A percentile compares a stretch with the other conserved stretches of the same genome.
Conservation (phyloP, 2,888 invertebrate species). For the Apamea crenata region DNA sequence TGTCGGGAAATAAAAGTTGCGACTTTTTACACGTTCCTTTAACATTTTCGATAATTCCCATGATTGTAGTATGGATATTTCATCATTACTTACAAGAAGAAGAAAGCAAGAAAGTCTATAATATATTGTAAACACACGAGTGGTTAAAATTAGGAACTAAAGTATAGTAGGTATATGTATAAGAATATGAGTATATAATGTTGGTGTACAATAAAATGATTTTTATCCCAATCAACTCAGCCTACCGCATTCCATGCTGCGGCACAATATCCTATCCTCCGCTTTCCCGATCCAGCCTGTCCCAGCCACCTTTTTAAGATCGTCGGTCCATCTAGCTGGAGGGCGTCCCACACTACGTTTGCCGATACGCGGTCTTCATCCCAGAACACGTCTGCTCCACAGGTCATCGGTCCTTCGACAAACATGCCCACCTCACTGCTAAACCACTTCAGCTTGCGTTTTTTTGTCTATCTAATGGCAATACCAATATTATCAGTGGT, state of each 20-base stretch:
- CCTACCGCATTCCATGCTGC: neutral
- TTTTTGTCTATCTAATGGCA: neutral
- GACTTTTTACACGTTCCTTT: neutral
- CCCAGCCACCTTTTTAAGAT: neutral
- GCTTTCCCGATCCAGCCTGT: neutral
- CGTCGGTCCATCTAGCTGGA: neutral
- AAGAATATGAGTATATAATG: neutral
- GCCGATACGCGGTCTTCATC: neutral
- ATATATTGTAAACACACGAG: neutral
- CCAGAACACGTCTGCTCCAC: neutral
- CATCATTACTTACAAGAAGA: neutral
- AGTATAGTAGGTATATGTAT: too few species aligned
- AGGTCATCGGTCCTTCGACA: too few species aligned
- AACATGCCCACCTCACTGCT: too few species aligned
- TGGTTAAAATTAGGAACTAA: neutral
- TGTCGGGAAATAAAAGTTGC: neutral
- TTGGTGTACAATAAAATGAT: neutral
- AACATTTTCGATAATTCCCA: neutral
- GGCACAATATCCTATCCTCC: neutral
- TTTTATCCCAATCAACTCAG: neutral
- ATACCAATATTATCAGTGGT: neutral
- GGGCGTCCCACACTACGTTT: neutral
- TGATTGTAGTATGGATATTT: neutral
- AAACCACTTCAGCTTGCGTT: neutral
- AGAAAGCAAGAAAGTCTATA: too few species aligned